Evolutionary conservation across 2,797 vertebrate species (phyloP), one percentile per base, ranked within the genome.

Genomic region (Rousettus madagascariensis): DNA sequence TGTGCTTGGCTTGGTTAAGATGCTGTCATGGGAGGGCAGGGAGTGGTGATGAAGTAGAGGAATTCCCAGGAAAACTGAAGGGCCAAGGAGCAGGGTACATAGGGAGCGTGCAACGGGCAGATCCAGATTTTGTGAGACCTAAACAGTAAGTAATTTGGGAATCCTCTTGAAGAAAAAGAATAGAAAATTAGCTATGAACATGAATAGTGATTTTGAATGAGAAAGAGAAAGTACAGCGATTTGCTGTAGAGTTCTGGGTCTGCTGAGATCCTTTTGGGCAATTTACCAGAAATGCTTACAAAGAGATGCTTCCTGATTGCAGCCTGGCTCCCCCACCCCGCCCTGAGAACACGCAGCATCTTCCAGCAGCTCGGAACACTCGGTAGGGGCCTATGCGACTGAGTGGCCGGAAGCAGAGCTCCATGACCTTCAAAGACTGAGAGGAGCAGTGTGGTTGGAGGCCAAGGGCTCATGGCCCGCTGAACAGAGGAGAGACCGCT

Each of bases 211-310:
- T 65, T 57, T 78, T 74, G 91, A 85, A 82, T 17, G 51, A 33
- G 61, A 80, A 77, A 80, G 80, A 49, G 51, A 41, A 24, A 41
- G 17, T 17, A n/a, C 38, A 43, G 28, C 6, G n/a, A 1, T 65
- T 43, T 72, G 12, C 30, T 36, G 33, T 51, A 46, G 16, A 33
- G 43, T 30, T 71, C 46, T 24, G 2, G 24, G 5, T 90, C 28
- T 49, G 5, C 49, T 66, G 71, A 59, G 41, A 10, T 59, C 61
- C 59, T 49, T 79, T 89, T 85, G 95, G 85, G 90, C 78, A 36
- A 20, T 82, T 87, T 87, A 79, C n/a, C 43, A 93, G 93, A 71
- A 83, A 46, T 41, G 38, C 74, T 88, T 69, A 74, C 46, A 19
- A 26, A 86, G 46, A 46, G 49, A 16, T 10, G 13, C 75, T 89